phyloP scores from a whole-genome alignment of 2,797 vertebrate species.

The Myiotriccus ornatus region DNA sequence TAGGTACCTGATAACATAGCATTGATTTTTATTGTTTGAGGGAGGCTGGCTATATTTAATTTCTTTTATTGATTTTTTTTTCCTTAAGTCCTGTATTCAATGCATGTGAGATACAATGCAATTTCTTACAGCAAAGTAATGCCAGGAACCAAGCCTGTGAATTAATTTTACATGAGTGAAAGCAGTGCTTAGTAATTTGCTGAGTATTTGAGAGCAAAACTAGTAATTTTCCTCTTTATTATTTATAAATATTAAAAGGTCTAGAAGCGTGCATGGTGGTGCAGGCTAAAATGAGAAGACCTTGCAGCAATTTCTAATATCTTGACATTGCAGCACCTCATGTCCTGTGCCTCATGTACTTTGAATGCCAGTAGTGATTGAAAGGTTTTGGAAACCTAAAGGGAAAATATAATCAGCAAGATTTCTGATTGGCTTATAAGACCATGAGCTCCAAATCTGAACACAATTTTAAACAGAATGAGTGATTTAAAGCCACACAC shows the following conservation, averaged over 20 bases:
- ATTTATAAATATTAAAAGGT: conserved; percentile 66
- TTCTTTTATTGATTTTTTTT: conserved; percentile 71
- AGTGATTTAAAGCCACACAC: not conserved
- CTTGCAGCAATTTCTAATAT: conserved; percentile 40
- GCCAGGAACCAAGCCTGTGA: conserved; percentile 6
- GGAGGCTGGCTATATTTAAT: conserved; percentile 72
- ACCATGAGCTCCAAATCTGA: conserved; percentile 1
- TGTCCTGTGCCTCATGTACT: not conserved
- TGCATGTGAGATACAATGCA: conserved; percentile 57
- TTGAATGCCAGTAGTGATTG: conserved; percentile 27
- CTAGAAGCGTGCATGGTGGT: not conserved
- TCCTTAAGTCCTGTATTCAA: conserved; percentile 56
- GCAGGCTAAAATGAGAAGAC: conserved; percentile 20
- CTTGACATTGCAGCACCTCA: not conserved
- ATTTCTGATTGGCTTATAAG: not conserved
- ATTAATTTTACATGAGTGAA: conserved; percentile 65
- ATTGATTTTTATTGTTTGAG: conserved; percentile 76
- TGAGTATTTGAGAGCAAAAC: conserved; percentile 61
- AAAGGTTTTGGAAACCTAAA: not conserved
- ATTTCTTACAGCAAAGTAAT: conserved; percentile 63
- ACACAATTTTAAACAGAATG: not conserved
- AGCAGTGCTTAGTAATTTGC: conserved; percentile 56
- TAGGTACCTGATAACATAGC: conserved; percentile 59
- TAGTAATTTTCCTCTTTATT: conserved; percentile 62
- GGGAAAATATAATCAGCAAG: not conserved